Evolutionary conservation across 2,113 vertebrate genomes (phyloP), one percentile per base, ranked within the genome.

Genomic region (Amazona vittata): DNA sequence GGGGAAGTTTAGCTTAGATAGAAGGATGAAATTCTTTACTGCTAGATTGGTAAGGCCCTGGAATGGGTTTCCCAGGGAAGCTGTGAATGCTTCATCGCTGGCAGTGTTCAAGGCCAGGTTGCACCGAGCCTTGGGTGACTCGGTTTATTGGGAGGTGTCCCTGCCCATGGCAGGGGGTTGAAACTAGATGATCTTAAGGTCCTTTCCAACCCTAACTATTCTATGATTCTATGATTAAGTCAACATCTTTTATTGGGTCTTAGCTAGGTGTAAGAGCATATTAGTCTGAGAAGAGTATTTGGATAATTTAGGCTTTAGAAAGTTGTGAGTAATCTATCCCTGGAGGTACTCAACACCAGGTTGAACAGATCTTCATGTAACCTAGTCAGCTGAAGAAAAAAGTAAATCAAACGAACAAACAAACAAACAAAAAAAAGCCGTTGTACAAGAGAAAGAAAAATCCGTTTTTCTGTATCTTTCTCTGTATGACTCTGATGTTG

Each of bases 381-480:
- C 53, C 31, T 57, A 31, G 53, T 33, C 53, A 33, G 18, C 12
- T 33, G 29, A 55, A 55, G 53, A 33, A 19, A 55, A 55, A 31
- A 19, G 7, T 31, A 33, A 31, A 55, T 19, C 3, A 20, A 19
- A 33, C 6, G 41, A 52, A 15, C 25, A 52, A 52, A 28, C 11
- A 12, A 11, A 25, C 16, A 28, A 33, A 10, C 15, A 28, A 24
- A 47, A 5, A 13, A 0, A 7, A 21, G 1, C 5, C 5, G n/a
- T 15, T 24, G 0, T 25, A 5, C 11, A n/a, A 74, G 13, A 74
- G 9, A 86, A 89, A 33, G 2, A 39, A 64, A 15, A 21, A n/a
- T 20, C 1, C 64, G 10, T 10, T 74, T 81, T 63, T 50, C 14
- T 39, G 0, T 63, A 20, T 46, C 4, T 57, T 6, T 73, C 57